Conservation (phyloP, 2,888 invertebrate genomes). For the Xylocampa areola region DNA sequence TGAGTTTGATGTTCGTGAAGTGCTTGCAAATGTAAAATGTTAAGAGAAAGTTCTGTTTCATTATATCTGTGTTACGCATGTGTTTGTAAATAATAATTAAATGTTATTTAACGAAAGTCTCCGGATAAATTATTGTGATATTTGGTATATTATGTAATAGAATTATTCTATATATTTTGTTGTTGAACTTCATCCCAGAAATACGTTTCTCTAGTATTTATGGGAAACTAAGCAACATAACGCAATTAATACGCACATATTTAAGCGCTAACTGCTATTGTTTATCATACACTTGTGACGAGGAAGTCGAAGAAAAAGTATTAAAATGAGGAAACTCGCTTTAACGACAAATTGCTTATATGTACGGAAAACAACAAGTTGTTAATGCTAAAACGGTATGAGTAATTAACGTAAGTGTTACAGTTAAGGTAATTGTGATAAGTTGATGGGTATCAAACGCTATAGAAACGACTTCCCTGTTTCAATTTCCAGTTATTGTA, state of each 20-base stretch:
- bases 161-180: constrained; percentile 15
- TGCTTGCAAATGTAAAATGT: constrained; percentile 17
- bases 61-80: constrained; percentile 15
- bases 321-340: constrained; percentile 35
- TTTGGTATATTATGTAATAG: background rate
- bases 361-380: constrained; percentile 17
- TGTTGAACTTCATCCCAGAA: background rate
- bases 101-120: constrained; percentile 24
- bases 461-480: background rate
- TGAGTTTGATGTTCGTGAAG: constrained; percentile 13
- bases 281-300: constrained; percentile 19
- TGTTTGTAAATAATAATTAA: constrained; percentile 23
- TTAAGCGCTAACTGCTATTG: constrained; percentile 40
- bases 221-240: constrained; percentile 27
- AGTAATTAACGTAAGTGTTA: constrained; percentile 1
- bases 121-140: constrained; percentile 5
- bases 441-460: background rate
- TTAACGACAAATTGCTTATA: constrained; percentile 15
- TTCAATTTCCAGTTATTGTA: background rate
- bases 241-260: constrained; percentile 36
- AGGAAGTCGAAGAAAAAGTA: constrained; percentile 34
- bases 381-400: constrained; percentile 5
- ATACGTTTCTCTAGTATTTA: too few species aligned
- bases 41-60: constrained; percentile 35
- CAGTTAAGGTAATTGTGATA: background rate